These are phyloP conservation scores for Trichonephila clavata DNA, from an alignment of 1,140 invertebrate genomes.

Conservation along the genomic window DNA sequence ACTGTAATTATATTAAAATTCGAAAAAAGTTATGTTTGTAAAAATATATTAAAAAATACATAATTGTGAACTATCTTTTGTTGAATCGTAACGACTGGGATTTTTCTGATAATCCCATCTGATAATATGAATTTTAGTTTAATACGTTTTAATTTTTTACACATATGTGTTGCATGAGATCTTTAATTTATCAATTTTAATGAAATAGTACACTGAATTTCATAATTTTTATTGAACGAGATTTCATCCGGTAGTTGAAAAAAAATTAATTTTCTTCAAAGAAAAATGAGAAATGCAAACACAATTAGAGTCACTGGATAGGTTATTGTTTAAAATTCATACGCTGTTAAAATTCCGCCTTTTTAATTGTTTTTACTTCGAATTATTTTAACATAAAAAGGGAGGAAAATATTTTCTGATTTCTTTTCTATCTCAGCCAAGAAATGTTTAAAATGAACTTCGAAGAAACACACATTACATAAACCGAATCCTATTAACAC, in stretches of 20 bases:
- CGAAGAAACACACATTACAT: background rate
- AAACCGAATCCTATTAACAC: constrained; percentile 8
- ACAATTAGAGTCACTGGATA: background rate
- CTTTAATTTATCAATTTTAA: no score
- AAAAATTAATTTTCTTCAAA: background rate
- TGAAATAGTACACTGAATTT: no score
- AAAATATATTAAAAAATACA: no score
- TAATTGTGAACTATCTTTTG: no score
- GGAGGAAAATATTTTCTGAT: background rate
- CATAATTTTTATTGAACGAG: background rate
- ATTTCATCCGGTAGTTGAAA: background rate
- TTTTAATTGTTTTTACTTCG: background rate
- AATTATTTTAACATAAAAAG: background rate
- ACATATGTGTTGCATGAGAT: no score
- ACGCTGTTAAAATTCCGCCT: background rate
- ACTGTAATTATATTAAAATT: no score
- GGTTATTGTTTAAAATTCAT: background rate
- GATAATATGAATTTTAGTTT: no score
- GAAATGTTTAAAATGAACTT: background rate
- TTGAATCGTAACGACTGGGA: no score
- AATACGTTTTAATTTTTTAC: no score
- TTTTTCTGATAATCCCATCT: no score
- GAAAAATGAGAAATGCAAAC: background rate
- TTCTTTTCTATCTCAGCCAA: background rate
- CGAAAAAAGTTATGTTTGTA: no score